Base-by-base conservation (phyloP, 2,113 vertebrate genomes). In the Cavia aperea region DNA sequence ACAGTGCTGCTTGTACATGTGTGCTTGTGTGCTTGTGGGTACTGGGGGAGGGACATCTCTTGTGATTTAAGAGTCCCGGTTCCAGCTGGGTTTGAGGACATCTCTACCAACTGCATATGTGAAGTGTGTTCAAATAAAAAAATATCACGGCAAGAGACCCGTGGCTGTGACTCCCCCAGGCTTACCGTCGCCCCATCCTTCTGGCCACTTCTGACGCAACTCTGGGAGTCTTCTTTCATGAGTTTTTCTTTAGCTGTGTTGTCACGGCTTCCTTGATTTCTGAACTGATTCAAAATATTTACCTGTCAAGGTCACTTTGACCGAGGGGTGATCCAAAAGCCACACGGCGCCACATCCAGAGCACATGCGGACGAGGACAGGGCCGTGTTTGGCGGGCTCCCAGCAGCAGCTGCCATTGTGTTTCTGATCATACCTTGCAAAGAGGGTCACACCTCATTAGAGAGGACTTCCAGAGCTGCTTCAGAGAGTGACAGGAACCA, bases 311-410 rank as follows among this genome's bases (percentile, higher is more conserved):
- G 51, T 56, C 51, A 12, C n/a, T 23, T 11, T 36, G 77, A 56
- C 31, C 16, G 15, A 10, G 51, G 33, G 6, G 19, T 16, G 33
- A 79, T 16, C 24, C 51, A 36, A 3, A 56, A 36, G 51, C 56
- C 4, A 29, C 4, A 9, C 18, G 6, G 77, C 1, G 4, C 77
- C 12, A 12, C 51, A 9, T 54, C 51, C 77, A 56, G 77, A 5
- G 21, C 18, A 21, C 0, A 1, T 36, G 77, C 10, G 9, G 33
- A 5, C 1, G 31, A 79, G 7, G 51, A 54, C 29, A 0, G 14
- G 43, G 4, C 4, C 9, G 29, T 29, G 24, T 3, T 2, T 49
- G 26, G 46, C 14, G 7, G 14, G 46, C 5, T 7, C 73, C 16
- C 12, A 24, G 39, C 72, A 46, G 39, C 72, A 73, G 70, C 9